These are phyloP conservation scores for Eulacestoma nigropectus DNA, from an alignment of 2,113 vertebrate genomes.

Conservation along the genomic window DNA sequence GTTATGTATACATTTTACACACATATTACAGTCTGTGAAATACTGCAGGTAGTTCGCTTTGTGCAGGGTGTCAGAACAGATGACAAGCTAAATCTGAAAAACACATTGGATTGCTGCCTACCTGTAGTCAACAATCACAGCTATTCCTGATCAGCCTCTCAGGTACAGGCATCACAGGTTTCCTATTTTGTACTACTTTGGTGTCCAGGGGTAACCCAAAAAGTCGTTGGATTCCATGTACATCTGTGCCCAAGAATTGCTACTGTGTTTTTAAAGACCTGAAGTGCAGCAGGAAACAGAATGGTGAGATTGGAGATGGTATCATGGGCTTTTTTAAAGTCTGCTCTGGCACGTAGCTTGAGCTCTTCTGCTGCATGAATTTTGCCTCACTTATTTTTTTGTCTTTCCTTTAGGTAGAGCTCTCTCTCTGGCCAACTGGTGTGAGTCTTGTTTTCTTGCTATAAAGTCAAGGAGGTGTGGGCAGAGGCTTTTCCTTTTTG, in stretches of 20 bases:
- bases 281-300: not conserved
- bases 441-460: not conserved
- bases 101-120: not conserved
- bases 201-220: not conserved
- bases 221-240: not conserved
- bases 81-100: not conserved
- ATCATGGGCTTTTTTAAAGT: rapidly evolving
- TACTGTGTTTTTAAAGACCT: not conserved
- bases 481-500: not conserved
- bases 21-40: not conserved
- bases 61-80: not conserved
- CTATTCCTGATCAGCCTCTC: not conserved
- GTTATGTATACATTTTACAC: not conserved
- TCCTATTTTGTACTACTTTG: not conserved
- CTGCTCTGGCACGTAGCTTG: not conserved
- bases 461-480: rapidly evolving
- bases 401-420: not conserved
- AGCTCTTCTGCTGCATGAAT: not conserved
- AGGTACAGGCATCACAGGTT: not conserved
- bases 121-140: not conserved
- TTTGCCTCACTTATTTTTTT: not conserved
- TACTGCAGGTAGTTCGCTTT: not conserved
- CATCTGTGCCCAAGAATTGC: not conserved
- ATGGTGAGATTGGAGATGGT: rapidly evolving
- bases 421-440: not conserved